Evolutionary conservation across 1,140 invertebrate genomes (phyloP).

Genomic region (Paralvinella palmiformis): DNA sequence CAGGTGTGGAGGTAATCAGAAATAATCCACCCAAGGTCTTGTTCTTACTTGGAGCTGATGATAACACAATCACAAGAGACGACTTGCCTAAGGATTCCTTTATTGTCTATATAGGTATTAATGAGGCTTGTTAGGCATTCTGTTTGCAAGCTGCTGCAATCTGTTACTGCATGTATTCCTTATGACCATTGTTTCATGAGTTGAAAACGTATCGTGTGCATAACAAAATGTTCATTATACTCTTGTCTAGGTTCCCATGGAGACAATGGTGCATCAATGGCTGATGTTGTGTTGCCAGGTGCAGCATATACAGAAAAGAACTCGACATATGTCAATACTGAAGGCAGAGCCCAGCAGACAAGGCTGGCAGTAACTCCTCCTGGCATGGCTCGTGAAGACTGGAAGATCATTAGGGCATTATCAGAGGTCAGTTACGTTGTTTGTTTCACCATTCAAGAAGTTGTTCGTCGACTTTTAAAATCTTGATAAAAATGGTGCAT

Average conservation of each 20-base stretch:
- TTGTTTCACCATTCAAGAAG: too few species aligned
- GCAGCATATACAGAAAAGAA: constrained; percentile 99
- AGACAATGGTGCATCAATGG: constrained; percentile 83
- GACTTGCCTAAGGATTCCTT: constrained; percentile 77
- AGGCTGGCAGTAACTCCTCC: constrained; percentile 85
- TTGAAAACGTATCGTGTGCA: not conserved
- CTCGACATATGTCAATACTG: constrained; percentile 93
- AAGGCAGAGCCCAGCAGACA: constrained; percentile 93
- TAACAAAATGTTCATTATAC: not conserved
- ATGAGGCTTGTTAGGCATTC: constrained; percentile 1
- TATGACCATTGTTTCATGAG: not conserved
- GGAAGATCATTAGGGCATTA: constrained; percentile 93
- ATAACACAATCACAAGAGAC: constrained; percentile 66
- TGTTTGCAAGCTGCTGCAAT: not conserved
- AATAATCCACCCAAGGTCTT: constrained; percentile 71
- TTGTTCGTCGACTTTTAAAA: too few species aligned
- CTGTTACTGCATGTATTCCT: too few species aligned
- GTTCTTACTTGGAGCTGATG: constrained; percentile 89
- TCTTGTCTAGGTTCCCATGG: constrained; percentile 79
- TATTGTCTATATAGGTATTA: constrained; percentile 81
- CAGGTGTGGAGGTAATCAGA: constrained; percentile 67
- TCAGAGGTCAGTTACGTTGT: constrained; percentile 59
- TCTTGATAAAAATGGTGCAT: too few species aligned
- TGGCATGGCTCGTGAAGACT: constrained; percentile 89
- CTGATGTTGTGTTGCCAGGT: constrained; percentile 87